A percentile compares a stretch with the other conserved stretches of the same genome.
Conservation (phyloP, 2,888 invertebrate genomes). For the Helleia helle region DNA sequence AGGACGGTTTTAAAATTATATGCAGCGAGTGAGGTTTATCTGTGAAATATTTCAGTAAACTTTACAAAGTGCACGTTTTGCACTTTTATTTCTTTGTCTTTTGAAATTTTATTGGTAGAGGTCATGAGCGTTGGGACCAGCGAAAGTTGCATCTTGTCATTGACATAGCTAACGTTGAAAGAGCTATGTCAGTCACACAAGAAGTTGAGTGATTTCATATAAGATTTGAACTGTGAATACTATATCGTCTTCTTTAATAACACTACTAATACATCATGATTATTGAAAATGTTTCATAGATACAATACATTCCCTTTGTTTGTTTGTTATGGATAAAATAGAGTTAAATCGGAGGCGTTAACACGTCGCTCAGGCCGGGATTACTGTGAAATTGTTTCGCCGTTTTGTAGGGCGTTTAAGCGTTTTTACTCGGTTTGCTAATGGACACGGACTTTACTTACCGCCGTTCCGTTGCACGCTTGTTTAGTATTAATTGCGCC, state of each 20-base stretch:
- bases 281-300: not conserved
- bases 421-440: conserved; percentile 41
- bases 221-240: too few species aligned
- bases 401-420: conserved; percentile 43
- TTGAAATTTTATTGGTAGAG: too few species aligned
- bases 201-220: too few species aligned
- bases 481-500: conserved; percentile 64
- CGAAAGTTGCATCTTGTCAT: too few species aligned
- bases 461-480: conserved; percentile 41
- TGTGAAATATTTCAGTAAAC: conserved; percentile 21
- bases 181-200: too few species aligned
- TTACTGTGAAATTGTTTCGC: conserved; percentile 50
- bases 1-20: conserved; percentile 51
- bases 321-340: conserved; percentile 24
- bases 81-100: conserved; percentile 6
- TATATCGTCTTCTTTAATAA: too few species aligned
- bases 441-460: conserved; percentile 53
- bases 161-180: too few species aligned
- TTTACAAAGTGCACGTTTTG: conserved; percentile 17
- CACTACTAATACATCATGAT: too few species aligned
- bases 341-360: conserved; percentile 54
- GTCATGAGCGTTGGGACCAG: too few species aligned
- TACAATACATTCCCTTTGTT: not conserved
- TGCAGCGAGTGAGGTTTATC: conserved; percentile 24
- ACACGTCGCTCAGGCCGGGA: conserved; percentile 42